These are phyloP conservation scores for Lagocephalus sceleratus DNA, from an alignment of 2,797 vertebrate species.

Conservation along the genomic window DNA sequence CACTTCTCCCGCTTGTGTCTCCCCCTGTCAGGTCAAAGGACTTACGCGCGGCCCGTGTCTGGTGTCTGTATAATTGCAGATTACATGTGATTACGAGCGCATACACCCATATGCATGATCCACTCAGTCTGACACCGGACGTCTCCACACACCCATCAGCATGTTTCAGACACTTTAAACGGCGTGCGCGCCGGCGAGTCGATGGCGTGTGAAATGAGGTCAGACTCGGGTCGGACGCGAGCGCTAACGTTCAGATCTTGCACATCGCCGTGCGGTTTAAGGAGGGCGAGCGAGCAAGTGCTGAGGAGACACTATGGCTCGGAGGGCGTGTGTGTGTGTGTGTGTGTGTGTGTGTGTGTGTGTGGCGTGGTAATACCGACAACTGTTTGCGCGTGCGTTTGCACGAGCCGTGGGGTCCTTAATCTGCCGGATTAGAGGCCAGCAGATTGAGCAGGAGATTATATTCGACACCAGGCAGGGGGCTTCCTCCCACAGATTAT, in stretches of 20 bases:
- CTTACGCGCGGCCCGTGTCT: slow-evolving; percentile 38
- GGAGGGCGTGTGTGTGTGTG: slow-evolving; percentile 21
- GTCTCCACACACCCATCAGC: slow-evolving; percentile 46
- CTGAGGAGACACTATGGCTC: slow-evolving; percentile 16
- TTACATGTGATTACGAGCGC: slow-evolving; percentile 56
- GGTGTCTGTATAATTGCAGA: slow-evolving; percentile 57
- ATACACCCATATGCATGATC: slow-evolving; percentile 22
- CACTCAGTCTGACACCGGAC: slow-evolving; percentile 41
- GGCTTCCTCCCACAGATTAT: slow-evolving; percentile 28
- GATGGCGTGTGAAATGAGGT: slow-evolving; percentile 27
- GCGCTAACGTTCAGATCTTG: background rate
- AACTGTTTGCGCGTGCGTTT: slow-evolving; percentile 2
- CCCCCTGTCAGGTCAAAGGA: slow-evolving; percentile 35
- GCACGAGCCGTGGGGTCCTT: slow-evolving; percentile 20
- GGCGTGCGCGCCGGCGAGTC: slow-evolving; percentile 21
- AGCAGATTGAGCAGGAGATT: slow-evolving; percentile 59
- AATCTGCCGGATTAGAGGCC: slow-evolving; percentile 62
- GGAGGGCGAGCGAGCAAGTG: slow-evolving; percentile 15
- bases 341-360: background rate
- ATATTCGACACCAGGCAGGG: slow-evolving; percentile 38
- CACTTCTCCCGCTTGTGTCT: slow-evolving; percentile 12
- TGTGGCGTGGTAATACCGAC: no score
- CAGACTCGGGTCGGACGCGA: slow-evolving; percentile 14
- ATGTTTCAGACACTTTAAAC: slow-evolving; percentile 41
- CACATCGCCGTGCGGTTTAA: no score